These are phyloP conservation scores for Nyctalus aviator DNA, from an alignment of 2,797 vertebrate species.

Conservation along the genomic window DNA sequence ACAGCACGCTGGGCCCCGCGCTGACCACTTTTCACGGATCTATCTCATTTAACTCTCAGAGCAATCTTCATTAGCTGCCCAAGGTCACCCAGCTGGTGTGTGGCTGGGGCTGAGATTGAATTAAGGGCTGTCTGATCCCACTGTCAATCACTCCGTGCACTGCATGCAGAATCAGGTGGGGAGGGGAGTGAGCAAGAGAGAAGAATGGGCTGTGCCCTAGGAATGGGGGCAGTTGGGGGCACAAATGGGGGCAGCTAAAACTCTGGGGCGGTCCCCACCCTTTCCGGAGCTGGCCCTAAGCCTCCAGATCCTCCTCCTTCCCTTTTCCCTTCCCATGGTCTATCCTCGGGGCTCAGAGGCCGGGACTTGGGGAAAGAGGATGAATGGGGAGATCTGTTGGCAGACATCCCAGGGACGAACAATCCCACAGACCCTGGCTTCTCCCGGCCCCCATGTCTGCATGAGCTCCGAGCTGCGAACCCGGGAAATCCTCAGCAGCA, in stretches of 20 bases:
- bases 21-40: not conserved
- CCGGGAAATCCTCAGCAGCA: not conserved
- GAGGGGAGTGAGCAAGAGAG: not conserved
- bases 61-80: not conserved
- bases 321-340: not conserved
- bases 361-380: not conserved
- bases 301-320: not conserved
- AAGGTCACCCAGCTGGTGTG: not conserved
- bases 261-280: not conserved
- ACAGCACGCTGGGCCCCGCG: not conserved
- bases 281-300: not conserved
- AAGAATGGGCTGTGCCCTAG: not conserved
- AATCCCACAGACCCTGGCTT: not conserved
- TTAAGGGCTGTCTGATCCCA: not conserved
- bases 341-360: not conserved
- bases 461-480: not conserved
- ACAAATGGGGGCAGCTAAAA: not conserved
- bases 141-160: not conserved
- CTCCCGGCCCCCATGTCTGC: not conserved
- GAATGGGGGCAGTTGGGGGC: not conserved
- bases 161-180: not conserved
- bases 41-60: not conserved
- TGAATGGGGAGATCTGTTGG: not conserved
- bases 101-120: conserved; percentile 39
- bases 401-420: not conserved